Evolutionary conservation across 1,140 invertebrate species (phyloP).

Genomic region (Phenacoccus solenopsis): DNA sequence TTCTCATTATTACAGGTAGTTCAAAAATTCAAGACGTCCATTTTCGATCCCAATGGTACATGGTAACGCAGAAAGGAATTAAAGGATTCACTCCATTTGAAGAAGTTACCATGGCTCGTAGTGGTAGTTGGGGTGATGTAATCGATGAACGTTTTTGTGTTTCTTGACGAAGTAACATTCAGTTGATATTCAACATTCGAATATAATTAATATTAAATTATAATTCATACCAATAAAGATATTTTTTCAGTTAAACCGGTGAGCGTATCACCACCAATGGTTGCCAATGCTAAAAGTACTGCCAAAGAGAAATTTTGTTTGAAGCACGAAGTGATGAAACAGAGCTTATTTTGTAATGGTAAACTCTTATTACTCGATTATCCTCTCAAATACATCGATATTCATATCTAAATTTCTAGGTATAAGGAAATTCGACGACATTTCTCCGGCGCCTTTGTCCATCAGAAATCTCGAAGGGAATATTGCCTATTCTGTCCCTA

Average conservation of each 20-base stretch:
- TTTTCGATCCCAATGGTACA: constrained; percentile 43
- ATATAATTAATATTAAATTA: background rate
- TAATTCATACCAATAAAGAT: too few species aligned
- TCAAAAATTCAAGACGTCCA: constrained; percentile 42
- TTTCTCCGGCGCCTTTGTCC: constrained; percentile 35
- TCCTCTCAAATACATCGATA: background rate
- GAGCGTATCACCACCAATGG: background rate
- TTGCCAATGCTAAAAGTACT: background rate
- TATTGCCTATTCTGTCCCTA: constrained; percentile 36
- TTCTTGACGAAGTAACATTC: constrained; percentile 27
- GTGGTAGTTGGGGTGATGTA: constrained; percentile 28
- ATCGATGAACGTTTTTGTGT: constrained; percentile 29
- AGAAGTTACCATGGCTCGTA: constrained; percentile 33
- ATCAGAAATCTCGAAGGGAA: constrained; percentile 35
- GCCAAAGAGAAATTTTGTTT: background rate
- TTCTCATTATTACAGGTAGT: constrained; percentile 33
- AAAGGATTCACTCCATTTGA: constrained; percentile 41
- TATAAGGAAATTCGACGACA: constrained; percentile 34
- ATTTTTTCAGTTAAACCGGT: background rate
- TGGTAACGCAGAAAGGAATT: constrained; percentile 43
- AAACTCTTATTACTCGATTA: background rate
- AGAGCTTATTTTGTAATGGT: background rate
- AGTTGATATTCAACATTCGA: background rate
- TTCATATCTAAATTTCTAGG: constrained; percentile 32
- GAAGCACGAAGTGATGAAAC: background rate